Evolutionary conservation across 2,888 invertebrate genomes (phyloP), one percentile per base, ranked within the genome.

Genomic region (Apantesis nais): DNA sequence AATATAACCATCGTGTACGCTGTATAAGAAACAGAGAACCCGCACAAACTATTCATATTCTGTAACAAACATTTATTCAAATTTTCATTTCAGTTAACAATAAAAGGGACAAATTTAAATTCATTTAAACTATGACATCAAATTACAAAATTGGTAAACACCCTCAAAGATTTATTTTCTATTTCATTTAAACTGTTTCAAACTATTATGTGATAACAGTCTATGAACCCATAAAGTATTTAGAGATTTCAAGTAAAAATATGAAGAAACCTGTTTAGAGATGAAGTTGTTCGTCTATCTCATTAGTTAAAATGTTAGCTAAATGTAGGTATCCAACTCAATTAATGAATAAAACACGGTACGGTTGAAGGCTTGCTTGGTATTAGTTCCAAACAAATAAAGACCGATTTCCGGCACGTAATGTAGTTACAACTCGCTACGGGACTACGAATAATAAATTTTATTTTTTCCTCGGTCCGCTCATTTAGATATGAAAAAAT

Each of bases 401-500:
- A 78, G 71, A 75, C 55, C 74, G 73, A 76, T 79, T 78, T 78
- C 76, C 77, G 81, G 74, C 77, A 75, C 74, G 76, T 82, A 73
- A 81, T 74, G 76, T 81, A 80, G 83, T 79, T 72, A 82, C 80
- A 79, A 76, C 81, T 83, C 82, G 77, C 83, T 67, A 66, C 70
- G 84, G 81, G 84, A 83, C 80, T 78, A 73, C 74, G 83, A 84
- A 86, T 86, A 85, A 86, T 87, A 87, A 88, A 89, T 88, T 85
- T 81, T 83, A 81, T 83, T 83, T 84, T 81, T 81, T 82, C 78
- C 83, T 77, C 80, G 67, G 80, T 74, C 82, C 81, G 78, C 83
- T 87, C 87, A 86, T 86, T 88, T 86, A 86, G 85, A 86, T 86
- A 86, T 86, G 84, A 87, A 87, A 86, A 85, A 87, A 84, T 85